Conservation (phyloP, 2,113 vertebrate species). For the Anguilla japonica region DNA sequence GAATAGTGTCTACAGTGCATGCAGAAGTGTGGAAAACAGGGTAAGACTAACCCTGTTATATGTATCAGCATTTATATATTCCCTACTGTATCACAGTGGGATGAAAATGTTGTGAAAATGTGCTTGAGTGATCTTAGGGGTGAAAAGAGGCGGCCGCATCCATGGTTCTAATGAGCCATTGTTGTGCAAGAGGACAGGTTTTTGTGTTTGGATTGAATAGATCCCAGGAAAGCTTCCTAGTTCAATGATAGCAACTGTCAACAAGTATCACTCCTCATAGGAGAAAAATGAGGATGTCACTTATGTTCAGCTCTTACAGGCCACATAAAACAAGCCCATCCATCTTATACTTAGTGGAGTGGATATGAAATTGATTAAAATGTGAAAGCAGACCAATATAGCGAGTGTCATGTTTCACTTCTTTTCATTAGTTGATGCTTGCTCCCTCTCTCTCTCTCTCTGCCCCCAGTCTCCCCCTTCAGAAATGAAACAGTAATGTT, state of each 20-base stretch:
- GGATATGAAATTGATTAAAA: neutral
- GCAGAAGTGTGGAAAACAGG: neutral
- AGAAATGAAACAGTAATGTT: neutral
- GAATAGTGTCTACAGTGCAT: neutral
- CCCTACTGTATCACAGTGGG: too few species aligned
- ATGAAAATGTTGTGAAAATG: too few species aligned
- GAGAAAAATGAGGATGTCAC: neutral
- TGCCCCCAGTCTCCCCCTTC: neutral
- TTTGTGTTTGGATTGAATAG: neutral
- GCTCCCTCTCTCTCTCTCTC: neutral
- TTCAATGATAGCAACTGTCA: neutral
- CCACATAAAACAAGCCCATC: neutral
- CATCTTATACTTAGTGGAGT: neutral
- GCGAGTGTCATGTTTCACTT: neutral
- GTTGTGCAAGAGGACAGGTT: neutral
- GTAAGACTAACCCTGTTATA: neutral
- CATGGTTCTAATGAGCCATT: neutral
- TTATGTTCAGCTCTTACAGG: neutral
- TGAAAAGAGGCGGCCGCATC: neutral
- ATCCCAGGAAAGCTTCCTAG: neutral
- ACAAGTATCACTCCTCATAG: neutral
- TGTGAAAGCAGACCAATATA: neutral
- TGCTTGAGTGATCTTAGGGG: neutral
- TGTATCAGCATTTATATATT: neutral
- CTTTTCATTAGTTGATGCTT: slow-evolving; percentile 8